Conservation (phyloP, 2,888 invertebrate species). For the Phortica magna region DNA sequence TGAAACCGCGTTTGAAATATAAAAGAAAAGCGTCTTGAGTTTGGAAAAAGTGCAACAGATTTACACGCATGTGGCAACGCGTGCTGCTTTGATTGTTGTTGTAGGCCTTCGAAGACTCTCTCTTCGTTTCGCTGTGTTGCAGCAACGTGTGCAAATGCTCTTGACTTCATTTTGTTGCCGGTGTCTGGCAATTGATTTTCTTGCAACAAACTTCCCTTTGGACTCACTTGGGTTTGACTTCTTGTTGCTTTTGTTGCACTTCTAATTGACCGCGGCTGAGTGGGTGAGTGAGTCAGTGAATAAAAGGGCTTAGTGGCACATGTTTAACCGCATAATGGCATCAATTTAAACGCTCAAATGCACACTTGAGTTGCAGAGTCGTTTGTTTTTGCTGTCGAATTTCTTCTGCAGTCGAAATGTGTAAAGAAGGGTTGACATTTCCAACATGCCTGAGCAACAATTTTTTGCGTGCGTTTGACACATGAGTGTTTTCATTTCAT, state of each 20-base stretch:
- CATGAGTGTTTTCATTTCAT: neutral
- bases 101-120: too few relatives aligned
- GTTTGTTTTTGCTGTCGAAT: neutral
- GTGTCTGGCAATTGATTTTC: neutral
- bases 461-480: neutral
- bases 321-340: slow-evolving; percentile 22
- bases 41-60: too few relatives aligned
- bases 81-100: too few relatives aligned
- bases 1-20: too few relatives aligned
- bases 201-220: neutral
- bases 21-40: too few relatives aligned
- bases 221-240: too few relatives aligned
- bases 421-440: neutral
- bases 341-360: slow-evolving; percentile 11
- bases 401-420: neutral
- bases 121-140: neutral
- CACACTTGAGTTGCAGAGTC: slow-evolving; percentile 13
- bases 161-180: neutral
- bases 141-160: neutral
- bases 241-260: neutral
- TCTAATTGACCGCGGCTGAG: neutral
- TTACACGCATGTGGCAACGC: too few relatives aligned
- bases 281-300: neutral
- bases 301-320: neutral
- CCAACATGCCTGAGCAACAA: slow-evolving; percentile 14